Conservation (phyloP, 2,113 vertebrate species). For the Bostrychus sinensis region DNA sequence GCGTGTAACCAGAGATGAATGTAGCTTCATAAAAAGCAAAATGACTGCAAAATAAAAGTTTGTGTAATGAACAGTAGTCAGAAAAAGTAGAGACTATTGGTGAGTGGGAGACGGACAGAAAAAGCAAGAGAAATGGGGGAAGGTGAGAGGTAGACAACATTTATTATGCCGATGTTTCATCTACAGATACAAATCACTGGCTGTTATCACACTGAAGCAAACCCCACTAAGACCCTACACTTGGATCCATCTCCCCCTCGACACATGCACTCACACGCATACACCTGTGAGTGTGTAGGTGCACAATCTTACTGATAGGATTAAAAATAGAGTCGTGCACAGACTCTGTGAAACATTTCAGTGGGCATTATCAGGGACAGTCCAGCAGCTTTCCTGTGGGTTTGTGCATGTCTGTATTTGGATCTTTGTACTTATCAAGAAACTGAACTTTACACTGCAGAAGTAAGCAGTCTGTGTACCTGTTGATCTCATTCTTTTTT, state of each 20-base stretch:
- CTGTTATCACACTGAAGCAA: constrained; percentile 78
- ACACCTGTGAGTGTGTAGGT: constrained; percentile 16
- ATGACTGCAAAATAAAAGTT: constrained; percentile 27
- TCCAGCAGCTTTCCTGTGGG: constrained; percentile 41
- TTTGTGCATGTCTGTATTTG: constrained; percentile 30
- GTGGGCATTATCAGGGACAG: constrained; percentile 58
- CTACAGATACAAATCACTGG: constrained; percentile 79
- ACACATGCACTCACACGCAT: constrained; percentile 38
- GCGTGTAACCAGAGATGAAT: constrained; percentile 11
- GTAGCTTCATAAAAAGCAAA: neutral
- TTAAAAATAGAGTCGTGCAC: constrained; percentile 68
- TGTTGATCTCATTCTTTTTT: neutral
- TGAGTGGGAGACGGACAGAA: constrained; percentile 32
- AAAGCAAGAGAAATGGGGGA: constrained; percentile 53
- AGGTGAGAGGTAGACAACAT: constrained; percentile 67
- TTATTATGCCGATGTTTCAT: constrained; percentile 76
- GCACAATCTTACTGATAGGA: constrained; percentile 61
- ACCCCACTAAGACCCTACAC: constrained; percentile 62
- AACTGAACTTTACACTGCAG: constrained; percentile 9
- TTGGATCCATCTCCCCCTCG: constrained; percentile 68
- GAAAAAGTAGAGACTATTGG: constrained; percentile 22
- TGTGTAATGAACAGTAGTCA: neutral
- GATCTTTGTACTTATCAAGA: constrained; percentile 8
- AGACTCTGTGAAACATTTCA: constrained; percentile 64
- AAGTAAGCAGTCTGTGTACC: constrained; percentile 3